These are phyloP conservation scores for Scrobipalpa atriplicella DNA, from an alignment of 2,888 invertebrate species.

Conservation along the genomic window DNA sequence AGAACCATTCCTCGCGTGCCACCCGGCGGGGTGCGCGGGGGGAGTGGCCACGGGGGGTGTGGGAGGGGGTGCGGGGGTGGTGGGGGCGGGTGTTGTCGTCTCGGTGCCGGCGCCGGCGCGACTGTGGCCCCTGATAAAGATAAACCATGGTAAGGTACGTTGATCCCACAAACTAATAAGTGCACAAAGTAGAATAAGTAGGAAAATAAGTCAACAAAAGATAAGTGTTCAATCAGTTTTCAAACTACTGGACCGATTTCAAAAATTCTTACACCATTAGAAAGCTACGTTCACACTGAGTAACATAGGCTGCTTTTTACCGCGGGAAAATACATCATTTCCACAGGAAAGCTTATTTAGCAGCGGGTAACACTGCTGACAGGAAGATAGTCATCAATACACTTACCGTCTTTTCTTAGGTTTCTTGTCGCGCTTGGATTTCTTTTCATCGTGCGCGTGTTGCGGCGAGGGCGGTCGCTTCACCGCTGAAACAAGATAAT, in stretches of 20 bases:
- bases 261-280: too few species aligned
- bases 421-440: constrained; percentile 76
- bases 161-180: neutral
- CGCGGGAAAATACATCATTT: too few species aligned
- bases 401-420: constrained; percentile 73
- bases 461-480: constrained; percentile 67
- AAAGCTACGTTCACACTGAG: too few species aligned
- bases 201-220: too few species aligned
- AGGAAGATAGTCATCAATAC: neutral
- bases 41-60: constrained; percentile 36
- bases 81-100: constrained; percentile 39
- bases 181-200: too few species aligned
- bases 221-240: too few species aligned
- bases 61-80: constrained; percentile 35
- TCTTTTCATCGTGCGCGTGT: constrained; percentile 69
- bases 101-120: constrained; percentile 65
- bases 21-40: constrained; percentile 39
- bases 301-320: too few species aligned
- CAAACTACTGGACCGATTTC: too few species aligned
- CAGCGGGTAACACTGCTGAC: too few species aligned
- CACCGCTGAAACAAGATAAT: constrained; percentile 52
- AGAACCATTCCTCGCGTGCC: constrained; percentile 57
- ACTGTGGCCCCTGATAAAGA: constrained; percentile 62
- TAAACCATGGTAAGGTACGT: neutral
- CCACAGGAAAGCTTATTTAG: too few species aligned